Base-by-base conservation (phyloP, 2,797 vertebrate genomes). In the Acomys russatus region DNA sequence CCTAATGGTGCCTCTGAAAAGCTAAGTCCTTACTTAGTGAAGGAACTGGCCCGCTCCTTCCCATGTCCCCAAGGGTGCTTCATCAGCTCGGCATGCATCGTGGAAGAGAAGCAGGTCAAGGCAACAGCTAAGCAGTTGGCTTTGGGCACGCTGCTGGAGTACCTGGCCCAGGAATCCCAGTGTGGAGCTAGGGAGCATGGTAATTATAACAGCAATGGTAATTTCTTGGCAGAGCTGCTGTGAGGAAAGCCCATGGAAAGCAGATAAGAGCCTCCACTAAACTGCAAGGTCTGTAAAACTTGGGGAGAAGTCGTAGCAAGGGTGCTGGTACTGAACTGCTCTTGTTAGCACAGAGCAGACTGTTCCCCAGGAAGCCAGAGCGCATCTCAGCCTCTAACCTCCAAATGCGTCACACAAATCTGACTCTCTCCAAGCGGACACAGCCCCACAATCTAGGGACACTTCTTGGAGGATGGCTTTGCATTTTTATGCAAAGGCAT, bases 81-180 rank as follows among this genome's bases (percentile, higher is more conserved):
- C 10, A 0, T 64, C 8, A 0, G 6, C 25, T 30, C 15, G 59
- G 14, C 22, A 3, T 38, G 15, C 0, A 0, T 23, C 35, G 10
- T 0, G 51, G 25, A n/a, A 63, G 63, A 66, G n/a, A 38, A 68
- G 30, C 2, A 2, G 49, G n/a, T 83, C 22, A 22, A 12, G 51
- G 71, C 6, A 49, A 49, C 9, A 0, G 8, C 35, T 22, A 44
- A 80, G 35, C 64, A 4, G 1, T 35, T n/a, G 95, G n/a, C 92
- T 77, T 73, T 59, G 54, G 88, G 1, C 18, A 51, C 44, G 25
- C 74, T 82, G 14, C 38, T 30, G 7, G 30, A 77, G 22, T 35
- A 5, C 18, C 9, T 15, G 0, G 11, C n/a, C 15, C 28, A 66
- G 22, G 20, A 22, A 3, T 76, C 30, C 76, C 79, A 4, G 44